These are phyloP conservation scores for Heliconius hewitsoni DNA, from an alignment of 1,140 invertebrate genomes.

Conservation along the genomic window DNA sequence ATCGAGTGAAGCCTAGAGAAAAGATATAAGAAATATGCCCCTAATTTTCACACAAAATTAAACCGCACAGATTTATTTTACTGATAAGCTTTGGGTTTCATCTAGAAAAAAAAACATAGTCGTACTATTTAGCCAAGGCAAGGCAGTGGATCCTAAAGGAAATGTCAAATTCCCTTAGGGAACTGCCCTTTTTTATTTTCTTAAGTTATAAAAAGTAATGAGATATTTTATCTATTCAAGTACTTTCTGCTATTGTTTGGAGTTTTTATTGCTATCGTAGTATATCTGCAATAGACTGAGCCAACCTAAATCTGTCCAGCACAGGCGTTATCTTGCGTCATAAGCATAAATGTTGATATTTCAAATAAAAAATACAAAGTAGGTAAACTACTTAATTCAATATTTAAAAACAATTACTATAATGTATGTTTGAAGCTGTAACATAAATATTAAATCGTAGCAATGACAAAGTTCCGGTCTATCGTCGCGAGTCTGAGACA, in stretches of 20 bases:
- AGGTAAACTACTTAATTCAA: neutral
- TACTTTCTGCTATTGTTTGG: slow-evolving; percentile 59
- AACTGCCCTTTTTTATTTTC: slow-evolving; percentile 53
- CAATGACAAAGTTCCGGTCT: too few species aligned
- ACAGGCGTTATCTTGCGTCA: slow-evolving; percentile 1
- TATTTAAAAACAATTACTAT: too few species aligned
- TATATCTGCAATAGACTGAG: neutral
- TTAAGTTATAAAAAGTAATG: slow-evolving; percentile 67
- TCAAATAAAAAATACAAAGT: neutral
- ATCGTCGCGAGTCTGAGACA: neutral
- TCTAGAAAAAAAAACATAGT: slow-evolving; percentile 30
- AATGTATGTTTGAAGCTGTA: too few species aligned
- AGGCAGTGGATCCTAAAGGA: slow-evolving; percentile 52
- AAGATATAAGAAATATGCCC: slow-evolving; percentile 55
- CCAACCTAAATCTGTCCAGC: slow-evolving; percentile 33
- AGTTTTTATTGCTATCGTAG: slow-evolving; percentile 36
- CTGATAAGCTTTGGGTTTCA: slow-evolving; percentile 55
- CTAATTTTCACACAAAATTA: slow-evolving; percentile 71
- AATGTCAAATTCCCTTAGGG: slow-evolving; percentile 52
- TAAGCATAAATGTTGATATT: neutral
- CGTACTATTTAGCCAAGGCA: slow-evolving; percentile 28
- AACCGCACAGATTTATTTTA: slow-evolving; percentile 68
- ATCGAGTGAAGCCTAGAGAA: slow-evolving; percentile 48
- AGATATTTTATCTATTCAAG: slow-evolving; percentile 64
- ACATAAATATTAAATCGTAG: too few species aligned